Conservation (phyloP, 2,113 vertebrate species). For the Aptenodytes patagonicus region DNA sequence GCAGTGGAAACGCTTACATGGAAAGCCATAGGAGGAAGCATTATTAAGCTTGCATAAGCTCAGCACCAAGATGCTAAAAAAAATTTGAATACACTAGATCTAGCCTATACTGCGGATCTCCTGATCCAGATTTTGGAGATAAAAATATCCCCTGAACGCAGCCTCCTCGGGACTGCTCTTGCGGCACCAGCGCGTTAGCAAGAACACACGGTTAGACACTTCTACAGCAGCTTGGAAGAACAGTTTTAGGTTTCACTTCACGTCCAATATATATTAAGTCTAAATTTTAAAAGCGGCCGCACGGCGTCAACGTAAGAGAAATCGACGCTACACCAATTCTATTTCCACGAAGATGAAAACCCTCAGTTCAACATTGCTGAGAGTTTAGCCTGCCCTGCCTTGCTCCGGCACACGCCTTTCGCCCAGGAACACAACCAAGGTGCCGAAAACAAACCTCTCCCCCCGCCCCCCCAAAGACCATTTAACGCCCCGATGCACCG, state of each 20-base stretch:
- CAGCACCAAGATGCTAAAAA: neutral
- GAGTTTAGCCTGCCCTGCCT: neutral
- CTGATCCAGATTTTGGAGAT: slow-evolving; percentile 12
- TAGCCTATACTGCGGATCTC: neutral
- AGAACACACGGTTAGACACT: neutral
- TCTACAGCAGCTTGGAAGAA: neutral
- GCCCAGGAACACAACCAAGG: accelerated
- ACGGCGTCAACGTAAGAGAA: accelerated
- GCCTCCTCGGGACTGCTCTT: neutral
- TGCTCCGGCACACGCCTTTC: neutral
- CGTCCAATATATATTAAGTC: accelerated
- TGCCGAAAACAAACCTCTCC: neutral
- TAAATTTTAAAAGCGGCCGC: neutral
- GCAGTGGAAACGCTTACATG: neutral
- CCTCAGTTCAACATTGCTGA: accelerated
- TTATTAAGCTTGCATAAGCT: neutral
- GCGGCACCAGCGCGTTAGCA: neutral
- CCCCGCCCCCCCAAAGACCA: neutral
- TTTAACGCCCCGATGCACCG: neutral
- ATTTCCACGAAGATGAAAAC: neutral
- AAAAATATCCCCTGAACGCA: neutral
- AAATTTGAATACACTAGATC: neutral
- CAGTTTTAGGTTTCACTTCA: neutral
- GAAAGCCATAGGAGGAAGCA: neutral
- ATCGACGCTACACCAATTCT: neutral